Conservation (phyloP, 35 echinoderm and acorn worm species). For the Acanthaster planci region DNA sequence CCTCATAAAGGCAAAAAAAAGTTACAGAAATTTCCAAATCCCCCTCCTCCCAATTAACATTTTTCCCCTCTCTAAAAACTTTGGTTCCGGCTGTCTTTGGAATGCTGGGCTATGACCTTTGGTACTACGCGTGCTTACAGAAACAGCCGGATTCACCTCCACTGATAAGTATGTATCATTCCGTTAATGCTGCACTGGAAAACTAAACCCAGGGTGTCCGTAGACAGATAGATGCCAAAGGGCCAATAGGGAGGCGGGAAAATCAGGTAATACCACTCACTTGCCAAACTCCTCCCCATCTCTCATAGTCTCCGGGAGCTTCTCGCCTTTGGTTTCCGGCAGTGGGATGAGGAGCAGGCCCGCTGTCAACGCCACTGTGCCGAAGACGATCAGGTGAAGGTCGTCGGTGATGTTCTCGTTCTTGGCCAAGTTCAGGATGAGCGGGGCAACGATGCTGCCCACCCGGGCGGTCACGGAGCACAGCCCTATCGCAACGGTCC, state of each 20-base stretch:
- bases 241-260: not conserved
- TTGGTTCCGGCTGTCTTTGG: too few species aligned
- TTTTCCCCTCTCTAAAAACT: too few species aligned
- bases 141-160: too few species aligned
- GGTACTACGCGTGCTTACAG: too few species aligned
- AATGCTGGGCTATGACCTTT: too few species aligned
- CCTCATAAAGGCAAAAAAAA: too few species aligned
- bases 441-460: constrained; percentile 66
- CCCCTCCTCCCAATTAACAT: too few species aligned
- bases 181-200: too few species aligned
- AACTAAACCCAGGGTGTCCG: too few species aligned
- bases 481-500: constrained; percentile 67
- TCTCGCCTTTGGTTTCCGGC: constrained; percentile 67
- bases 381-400: constrained; percentile 69
- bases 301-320: constrained; percentile 64
- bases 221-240: too few species aligned
- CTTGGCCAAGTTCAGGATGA: constrained; percentile 48
- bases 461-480: constrained; percentile 68
- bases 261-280: constrained; percentile 37
- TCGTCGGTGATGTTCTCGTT: constrained; percentile 40
- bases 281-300: constrained; percentile 71
- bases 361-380: constrained; percentile 42
- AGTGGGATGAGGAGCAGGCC: constrained; percentile 50
- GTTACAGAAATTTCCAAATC: too few species aligned
- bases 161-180: too few species aligned